Conservation (phyloP, 2,113 vertebrate species). For the Fulmarus glacialis region DNA sequence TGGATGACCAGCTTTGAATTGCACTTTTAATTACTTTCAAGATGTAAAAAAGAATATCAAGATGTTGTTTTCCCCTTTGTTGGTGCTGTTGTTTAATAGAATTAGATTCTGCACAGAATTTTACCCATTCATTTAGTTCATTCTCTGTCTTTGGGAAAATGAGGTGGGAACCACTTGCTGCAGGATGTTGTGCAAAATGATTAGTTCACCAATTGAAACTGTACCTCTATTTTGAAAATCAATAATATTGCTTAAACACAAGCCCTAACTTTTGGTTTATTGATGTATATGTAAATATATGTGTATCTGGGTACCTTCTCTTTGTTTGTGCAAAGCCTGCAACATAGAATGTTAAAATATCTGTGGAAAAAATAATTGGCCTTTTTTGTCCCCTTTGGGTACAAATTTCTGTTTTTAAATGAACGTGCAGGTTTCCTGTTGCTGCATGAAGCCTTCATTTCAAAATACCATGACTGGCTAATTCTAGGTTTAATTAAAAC, state of each 20-base stretch:
- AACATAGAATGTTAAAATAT: constrained; percentile 14
- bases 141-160: not conserved
- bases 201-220: not conserved
- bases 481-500: constrained; percentile 45
- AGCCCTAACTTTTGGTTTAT: not conserved
- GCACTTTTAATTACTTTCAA: not conserved
- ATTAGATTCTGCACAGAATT: not conserved
- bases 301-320: not conserved
- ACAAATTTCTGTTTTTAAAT: constrained; percentile 48
- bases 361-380: constrained; percentile 51
- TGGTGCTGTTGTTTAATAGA: not conserved
- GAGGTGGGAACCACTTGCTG: not conserved
- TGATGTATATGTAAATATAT: not conserved
- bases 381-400: constrained; percentile 43
- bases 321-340: not conserved
- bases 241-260: not conserved
- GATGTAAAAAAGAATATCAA: not conserved
- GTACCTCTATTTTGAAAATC: constrained; percentile 22
- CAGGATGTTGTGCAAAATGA: not conserved
- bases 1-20: not conserved
- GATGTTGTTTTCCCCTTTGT: not conserved
- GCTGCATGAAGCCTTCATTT: not conserved
- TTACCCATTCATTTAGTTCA: not conserved
- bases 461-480: not conserved
- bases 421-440: constrained; percentile 44